Percentiles rank a stretch among this genome's conserved stretches.
Conservation (phyloP, 2,888 invertebrate genomes). For the Tillus elongatus region DNA sequence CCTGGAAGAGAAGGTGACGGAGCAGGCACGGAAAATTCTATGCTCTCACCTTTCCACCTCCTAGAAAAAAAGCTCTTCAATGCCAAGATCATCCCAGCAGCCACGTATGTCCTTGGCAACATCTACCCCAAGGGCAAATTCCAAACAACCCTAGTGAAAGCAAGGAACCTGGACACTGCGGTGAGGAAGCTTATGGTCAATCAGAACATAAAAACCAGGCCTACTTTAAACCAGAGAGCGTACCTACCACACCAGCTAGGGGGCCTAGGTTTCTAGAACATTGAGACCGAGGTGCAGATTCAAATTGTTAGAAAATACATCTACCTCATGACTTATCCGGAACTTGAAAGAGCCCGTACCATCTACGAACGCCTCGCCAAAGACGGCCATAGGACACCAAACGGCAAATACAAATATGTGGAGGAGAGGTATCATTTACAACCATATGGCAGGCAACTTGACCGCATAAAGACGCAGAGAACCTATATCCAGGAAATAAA, state of each 20-base stretch:
- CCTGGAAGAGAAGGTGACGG: no score
- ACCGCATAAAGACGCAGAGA: no score
- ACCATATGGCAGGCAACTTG: no score
- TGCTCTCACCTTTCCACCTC: no score
- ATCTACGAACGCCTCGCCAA: no score
- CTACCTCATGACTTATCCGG: conserved; percentile 11
- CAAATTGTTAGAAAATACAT: conserved; percentile 6
- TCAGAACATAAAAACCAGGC: no score
- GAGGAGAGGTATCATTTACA: no score
- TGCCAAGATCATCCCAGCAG: neutral
- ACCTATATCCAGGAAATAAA: no score
- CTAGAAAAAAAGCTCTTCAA: conserved; percentile 10
- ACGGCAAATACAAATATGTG: no score
- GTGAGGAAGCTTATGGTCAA: neutral
- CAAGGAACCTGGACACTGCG: neutral
- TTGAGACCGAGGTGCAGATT: conserved; percentile 13
- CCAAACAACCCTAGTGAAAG: neutral
- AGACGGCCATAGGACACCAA: no score
- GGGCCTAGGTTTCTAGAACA: conserved; percentile 8
- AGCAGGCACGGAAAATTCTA: no score
- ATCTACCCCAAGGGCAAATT: neutral
- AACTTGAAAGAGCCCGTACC: neutral
- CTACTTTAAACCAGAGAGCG: neutral
- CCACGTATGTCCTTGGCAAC: neutral
- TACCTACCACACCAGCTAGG: neutral